These are phyloP conservation scores for Meriones psammophilus DNA, from an alignment of 2,797 vertebrate species.

Conservation along the genomic window DNA sequence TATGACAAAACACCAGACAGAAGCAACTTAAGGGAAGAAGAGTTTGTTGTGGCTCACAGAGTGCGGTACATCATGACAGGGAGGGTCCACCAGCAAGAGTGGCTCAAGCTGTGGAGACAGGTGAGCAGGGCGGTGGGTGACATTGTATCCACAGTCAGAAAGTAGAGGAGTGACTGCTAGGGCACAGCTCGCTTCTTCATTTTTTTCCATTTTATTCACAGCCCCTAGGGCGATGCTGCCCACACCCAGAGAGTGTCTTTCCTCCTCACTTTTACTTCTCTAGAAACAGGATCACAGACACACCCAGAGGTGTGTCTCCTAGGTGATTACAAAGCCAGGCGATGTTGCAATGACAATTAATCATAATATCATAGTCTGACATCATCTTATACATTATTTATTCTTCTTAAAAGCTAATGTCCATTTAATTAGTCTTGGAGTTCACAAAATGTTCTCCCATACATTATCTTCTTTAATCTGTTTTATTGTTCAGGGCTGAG, in stretches of 20 bases:
- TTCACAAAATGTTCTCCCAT: slow-evolving; percentile 24
- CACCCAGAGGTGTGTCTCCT: neutral
- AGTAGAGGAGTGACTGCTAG: neutral
- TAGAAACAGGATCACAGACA: neutral
- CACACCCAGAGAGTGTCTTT: neutral
- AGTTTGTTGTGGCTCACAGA: neutral
- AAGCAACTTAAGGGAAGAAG: neutral
- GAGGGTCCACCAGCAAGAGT: neutral
- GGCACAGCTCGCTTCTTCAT: neutral
- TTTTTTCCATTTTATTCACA: neutral
- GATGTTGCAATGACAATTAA: neutral
- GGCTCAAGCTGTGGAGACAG: neutral
- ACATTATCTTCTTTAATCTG: neutral
- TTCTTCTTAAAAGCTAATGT: slow-evolving; percentile 46
- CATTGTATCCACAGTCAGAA: neutral
- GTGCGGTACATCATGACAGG: neutral
- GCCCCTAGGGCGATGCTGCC: no score
- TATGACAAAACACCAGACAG: neutral
- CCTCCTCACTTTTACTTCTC: neutral
- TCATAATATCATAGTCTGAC: slow-evolving; percentile 3
- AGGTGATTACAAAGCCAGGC: slow-evolving; percentile 16
- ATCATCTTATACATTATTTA: slow-evolving; percentile 47
- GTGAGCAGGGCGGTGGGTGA: neutral
- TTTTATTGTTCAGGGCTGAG: slow-evolving; percentile 31
- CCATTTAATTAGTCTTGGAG: neutral